Conservation (phyloP, 2,797 vertebrate species). For the Loris lydekkerianus region DNA sequence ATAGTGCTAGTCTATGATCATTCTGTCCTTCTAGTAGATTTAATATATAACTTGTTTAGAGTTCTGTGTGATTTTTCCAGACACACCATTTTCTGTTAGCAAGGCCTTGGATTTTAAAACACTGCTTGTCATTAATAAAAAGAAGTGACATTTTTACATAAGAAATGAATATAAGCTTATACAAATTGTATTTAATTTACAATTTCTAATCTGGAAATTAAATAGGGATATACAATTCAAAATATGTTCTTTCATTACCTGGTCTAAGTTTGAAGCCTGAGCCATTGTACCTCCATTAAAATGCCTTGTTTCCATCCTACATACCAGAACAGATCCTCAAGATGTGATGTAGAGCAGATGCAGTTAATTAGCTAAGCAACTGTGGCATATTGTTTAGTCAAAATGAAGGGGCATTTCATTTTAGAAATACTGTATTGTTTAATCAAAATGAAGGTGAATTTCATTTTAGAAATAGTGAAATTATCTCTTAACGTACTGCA, state of each 20-base stretch:
- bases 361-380: constrained; percentile 57
- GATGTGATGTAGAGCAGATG: constrained; percentile 39
- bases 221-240: constrained; percentile 66
- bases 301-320: constrained; percentile 31
- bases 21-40: constrained; percentile 67
- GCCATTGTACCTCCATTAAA: constrained; percentile 69
- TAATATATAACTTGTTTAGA: constrained; percentile 55
- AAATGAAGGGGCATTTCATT: constrained; percentile 64
- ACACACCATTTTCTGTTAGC: constrained; percentile 60
- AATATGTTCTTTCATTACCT: constrained; percentile 71
- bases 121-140: constrained; percentile 79
- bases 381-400: not conserved
- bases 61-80: constrained; percentile 67
- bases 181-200: constrained; percentile 72
- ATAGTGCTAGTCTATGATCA: not conserved
- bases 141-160: constrained; percentile 71
- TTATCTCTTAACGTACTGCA: constrained; percentile 58
- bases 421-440: constrained; percentile 45
- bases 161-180: constrained; percentile 67
- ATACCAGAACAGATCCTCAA: constrained; percentile 62
- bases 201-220: constrained; percentile 76
- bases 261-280: constrained; percentile 66
- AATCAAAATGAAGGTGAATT: not conserved
- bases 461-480: constrained; percentile 67
- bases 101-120: constrained; percentile 73